A percentile compares a stretch with the other conserved stretches of the same genome.
These are phyloP conservation scores for Notocelia uddmanniana DNA, from an alignment of 2,888 invertebrate species.

Conservation along the genomic window DNA sequence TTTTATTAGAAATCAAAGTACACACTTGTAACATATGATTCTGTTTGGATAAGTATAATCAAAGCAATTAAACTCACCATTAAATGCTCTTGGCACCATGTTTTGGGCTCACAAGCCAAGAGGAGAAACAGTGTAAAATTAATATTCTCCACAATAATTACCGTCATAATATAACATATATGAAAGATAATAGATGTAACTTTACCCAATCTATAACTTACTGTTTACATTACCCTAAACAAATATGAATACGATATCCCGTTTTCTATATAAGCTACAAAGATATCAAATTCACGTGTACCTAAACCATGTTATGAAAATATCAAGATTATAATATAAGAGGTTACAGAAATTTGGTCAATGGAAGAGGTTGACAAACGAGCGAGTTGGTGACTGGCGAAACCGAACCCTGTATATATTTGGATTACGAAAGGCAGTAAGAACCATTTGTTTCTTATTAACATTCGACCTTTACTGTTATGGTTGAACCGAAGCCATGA, in stretches of 20 bases:
- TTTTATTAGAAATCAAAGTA: too few species aligned
- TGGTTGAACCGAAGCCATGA: background rate
- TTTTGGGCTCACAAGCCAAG: too few species aligned
- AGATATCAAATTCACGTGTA: conserved; percentile 23
- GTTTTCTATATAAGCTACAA: conserved; percentile 21
- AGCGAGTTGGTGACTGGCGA: conserved; percentile 46
- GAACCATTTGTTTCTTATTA: background rate
- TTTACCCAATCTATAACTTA: conserved; percentile 14
- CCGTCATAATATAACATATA: too few species aligned
- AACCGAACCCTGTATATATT: conserved; percentile 6
- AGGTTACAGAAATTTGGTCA: conserved; percentile 40
- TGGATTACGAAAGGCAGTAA: background rate
- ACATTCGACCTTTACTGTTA: background rate
- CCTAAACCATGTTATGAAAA: conserved; percentile 42
- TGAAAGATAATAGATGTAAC: background rate
- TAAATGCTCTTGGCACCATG: too few species aligned
- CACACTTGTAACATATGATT: too few species aligned
- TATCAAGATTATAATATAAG: conserved; percentile 38
- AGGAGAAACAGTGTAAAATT: too few species aligned
- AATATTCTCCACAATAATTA: too few species aligned
- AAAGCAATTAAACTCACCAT: too few species aligned
- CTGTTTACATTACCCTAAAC: conserved; percentile 39
- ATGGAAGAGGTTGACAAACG: conserved; percentile 46
- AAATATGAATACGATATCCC: conserved; percentile 27
- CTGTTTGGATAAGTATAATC: too few species aligned